Conservation (phyloP, 2,113 vertebrate genomes). For the Glaucomys volans region DNA sequence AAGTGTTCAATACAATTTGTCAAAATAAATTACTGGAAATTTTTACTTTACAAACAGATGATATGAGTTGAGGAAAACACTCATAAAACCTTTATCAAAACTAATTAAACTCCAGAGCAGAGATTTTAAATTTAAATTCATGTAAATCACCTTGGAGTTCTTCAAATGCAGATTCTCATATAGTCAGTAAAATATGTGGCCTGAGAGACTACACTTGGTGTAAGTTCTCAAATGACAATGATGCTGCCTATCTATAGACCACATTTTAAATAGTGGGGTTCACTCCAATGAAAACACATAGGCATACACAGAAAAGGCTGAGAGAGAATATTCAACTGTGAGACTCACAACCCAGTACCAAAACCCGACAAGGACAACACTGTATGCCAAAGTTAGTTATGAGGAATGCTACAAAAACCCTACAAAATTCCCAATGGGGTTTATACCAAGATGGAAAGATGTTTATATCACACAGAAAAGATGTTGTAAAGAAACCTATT, state of each 20-base stretch:
- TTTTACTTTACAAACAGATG: background rate
- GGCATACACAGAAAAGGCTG: background rate
- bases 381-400: background rate
- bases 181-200: background rate
- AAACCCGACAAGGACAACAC: background rate
- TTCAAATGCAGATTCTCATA: conserved; percentile 2
- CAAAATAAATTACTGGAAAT: background rate
- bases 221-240: background rate
- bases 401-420: background rate
- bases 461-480: background rate
- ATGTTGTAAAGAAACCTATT: background rate
- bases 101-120: background rate
- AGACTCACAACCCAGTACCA: background rate
- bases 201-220: background rate
- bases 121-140: background rate
- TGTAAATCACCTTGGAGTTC: background rate
- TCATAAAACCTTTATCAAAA: background rate
- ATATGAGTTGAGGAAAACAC: background rate
- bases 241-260: background rate
- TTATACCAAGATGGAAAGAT: background rate
- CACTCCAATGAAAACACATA: background rate
- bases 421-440: background rate
- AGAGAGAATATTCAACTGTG: background rate
- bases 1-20: background rate
- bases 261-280: background rate